Conservation (phyloP, 2,113 vertebrate genomes). For the Syngnathus scovelli region DNA sequence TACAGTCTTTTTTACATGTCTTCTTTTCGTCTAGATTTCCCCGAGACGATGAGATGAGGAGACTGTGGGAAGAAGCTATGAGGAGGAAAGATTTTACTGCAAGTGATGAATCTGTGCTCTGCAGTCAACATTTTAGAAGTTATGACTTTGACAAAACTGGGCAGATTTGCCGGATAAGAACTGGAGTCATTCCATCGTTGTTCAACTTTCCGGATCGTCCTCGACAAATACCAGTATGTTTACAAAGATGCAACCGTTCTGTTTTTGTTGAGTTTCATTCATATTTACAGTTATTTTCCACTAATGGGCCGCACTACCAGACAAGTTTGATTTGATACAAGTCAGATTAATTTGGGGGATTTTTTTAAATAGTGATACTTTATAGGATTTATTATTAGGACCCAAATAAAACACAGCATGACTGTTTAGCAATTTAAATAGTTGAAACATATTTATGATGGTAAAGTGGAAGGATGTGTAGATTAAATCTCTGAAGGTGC, state of each 20-base stretch:
- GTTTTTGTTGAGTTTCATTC: not conserved
- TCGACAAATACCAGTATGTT: conserved; percentile 5
- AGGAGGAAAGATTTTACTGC: conserved; percentile 11
- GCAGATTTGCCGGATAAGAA: conserved; percentile 28
- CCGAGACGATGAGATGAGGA: conserved; percentile 17
- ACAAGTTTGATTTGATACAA: no score
- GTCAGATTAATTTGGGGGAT: no score
- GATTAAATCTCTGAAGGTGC: no score
- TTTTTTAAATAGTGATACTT: no score
- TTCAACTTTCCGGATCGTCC: conserved; percentile 8
- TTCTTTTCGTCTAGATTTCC: conserved; percentile 25
- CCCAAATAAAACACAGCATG: no score
- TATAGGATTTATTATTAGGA: no score
- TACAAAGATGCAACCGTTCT: no score
- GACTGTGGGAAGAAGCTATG: conserved; percentile 24
- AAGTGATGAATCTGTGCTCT: conserved; percentile 9
- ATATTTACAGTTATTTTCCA: no score
- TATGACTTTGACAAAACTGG: conserved; percentile 35
- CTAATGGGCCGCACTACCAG: no score
- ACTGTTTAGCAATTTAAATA: no score
- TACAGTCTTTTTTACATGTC: not conserved
- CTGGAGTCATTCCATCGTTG: conserved; percentile 18
- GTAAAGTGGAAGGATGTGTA: no score
- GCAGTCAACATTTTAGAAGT: conserved; percentile 31
- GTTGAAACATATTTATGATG: no score